Evolutionary conservation across 2,888 invertebrate species (phyloP).

Genomic region (Hemaris fuciformis): DNA sequence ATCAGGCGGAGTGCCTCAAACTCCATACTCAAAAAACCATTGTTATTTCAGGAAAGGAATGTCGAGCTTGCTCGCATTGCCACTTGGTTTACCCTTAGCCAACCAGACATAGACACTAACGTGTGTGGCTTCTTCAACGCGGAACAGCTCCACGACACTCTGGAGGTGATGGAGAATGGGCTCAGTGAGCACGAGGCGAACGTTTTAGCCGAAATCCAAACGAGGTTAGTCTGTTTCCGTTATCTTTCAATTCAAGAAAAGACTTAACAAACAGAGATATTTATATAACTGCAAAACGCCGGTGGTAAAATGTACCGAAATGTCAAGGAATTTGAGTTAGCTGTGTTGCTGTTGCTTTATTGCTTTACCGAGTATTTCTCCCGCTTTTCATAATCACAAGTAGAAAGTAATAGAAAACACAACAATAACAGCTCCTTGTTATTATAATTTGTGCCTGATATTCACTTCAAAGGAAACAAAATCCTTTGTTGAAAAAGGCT

Average conservation of each 20-base stretch:
- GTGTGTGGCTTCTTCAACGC: slow-evolving; percentile 89
- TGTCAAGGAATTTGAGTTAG: too few relatives aligned
- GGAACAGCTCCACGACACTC: slow-evolving; percentile 82
- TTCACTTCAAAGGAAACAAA: too few relatives aligned
- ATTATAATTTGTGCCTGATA: too few relatives aligned
- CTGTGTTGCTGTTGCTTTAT: too few relatives aligned
- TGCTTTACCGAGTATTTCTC: too few relatives aligned
- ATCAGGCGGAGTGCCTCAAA: too few relatives aligned
- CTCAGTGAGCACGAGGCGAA: slow-evolving; percentile 84
- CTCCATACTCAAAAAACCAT: neutral
- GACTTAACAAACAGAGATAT: neutral
- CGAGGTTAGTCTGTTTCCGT: slow-evolving; percentile 83
- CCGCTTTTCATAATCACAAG: too few relatives aligned
- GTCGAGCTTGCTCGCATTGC: slow-evolving; percentile 88
- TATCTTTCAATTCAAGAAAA: too few relatives aligned
- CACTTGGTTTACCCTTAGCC: slow-evolving; percentile 83
- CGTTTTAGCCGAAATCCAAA: slow-evolving; percentile 83
- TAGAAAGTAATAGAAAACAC: too few relatives aligned
- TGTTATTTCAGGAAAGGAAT: slow-evolving; percentile 64
- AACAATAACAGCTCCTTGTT: too few relatives aligned
- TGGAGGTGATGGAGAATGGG: slow-evolving; percentile 84
- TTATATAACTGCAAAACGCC: neutral
- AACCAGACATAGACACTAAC: slow-evolving; percentile 85
- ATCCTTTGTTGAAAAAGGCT: too few relatives aligned
- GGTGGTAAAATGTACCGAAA: too few relatives aligned